Conservation (phyloP, 2,888 invertebrate genomes). For the Coecobrya sp. region DNA sequence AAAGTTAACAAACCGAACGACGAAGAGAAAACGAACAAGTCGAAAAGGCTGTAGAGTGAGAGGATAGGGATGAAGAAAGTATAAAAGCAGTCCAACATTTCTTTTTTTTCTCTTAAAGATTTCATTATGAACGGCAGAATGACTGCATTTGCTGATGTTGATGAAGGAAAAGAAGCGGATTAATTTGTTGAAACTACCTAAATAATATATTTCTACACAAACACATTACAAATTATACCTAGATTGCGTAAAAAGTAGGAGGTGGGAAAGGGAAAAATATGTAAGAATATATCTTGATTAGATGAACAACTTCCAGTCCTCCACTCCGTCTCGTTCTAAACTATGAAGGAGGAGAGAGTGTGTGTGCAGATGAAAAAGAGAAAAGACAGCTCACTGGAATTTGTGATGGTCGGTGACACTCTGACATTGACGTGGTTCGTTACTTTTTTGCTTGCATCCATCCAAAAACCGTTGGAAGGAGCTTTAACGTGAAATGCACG, state of each 20-base stretch:
- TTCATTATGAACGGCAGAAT: conserved; percentile 66
- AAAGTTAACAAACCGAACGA: conserved; percentile 67
- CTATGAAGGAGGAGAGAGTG: neutral
- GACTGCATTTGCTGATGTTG: conserved; percentile 59
- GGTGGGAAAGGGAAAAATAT: neutral
- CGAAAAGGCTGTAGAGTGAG: neutral
- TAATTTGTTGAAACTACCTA: conserved; percentile 47
- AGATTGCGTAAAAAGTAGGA: neutral
- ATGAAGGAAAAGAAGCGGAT: conserved; percentile 41
- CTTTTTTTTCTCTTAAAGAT: conserved; percentile 30
- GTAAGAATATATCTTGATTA: conserved; percentile 58
- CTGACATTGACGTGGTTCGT: conserved; percentile 72
- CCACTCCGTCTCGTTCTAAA: neutral
- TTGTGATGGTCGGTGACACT: conserved; percentile 61
- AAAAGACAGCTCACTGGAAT: conserved; percentile 66
- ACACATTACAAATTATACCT: neutral
- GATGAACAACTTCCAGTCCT: conserved; percentile 32
- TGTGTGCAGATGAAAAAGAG: conserved; percentile 1
- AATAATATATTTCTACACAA: neutral
- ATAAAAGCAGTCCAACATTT: conserved; percentile 1
- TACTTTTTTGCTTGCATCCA: conserved; percentile 30
- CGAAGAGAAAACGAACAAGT: neutral
- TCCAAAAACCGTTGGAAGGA: neutral
- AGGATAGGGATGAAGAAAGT: conserved; percentile 35
- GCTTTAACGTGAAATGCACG: conserved; percentile 11